A percentile compares a stretch with the other conserved stretches of the same genome.
phyloP scores from a whole-genome alignment of 2,113 vertebrate species.

The Marmota monax region DNA sequence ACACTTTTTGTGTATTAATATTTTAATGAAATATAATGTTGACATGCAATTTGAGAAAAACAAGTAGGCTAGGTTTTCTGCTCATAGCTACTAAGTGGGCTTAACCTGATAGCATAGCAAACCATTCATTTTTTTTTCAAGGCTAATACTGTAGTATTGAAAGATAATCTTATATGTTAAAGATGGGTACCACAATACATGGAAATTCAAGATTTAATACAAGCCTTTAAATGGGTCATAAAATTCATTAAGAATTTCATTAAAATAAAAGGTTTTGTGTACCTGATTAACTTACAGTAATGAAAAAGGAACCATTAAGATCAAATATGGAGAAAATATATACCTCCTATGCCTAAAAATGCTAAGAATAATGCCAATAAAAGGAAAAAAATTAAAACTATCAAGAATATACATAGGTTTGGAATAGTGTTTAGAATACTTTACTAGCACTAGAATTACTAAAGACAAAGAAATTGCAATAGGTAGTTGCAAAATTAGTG shows the following conservation, averaged over 20 bases:
- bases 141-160: neutral
- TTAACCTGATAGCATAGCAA: neutral
- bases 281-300: neutral
- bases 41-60: conserved; percentile 12
- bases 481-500: neutral
- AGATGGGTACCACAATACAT: neutral
- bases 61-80: neutral
- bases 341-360: neutral
- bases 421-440: neutral
- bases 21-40: conserved; percentile 33
- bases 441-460: neutral
- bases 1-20: neutral
- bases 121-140: neutral
- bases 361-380: neutral
- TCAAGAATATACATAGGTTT: neutral
- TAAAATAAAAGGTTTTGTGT: neutral
- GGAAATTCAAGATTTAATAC: neutral
- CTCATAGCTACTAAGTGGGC: neutral
- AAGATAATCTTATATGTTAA: neutral
- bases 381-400: neutral
- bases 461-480: neutral
- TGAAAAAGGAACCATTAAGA: neutral
- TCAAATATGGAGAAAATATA: conserved; percentile 33
- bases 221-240: neutral
- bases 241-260: neutral